Conservation (phyloP, 2,113 vertebrate genomes). For the Odocoileus hemionus region DNA sequence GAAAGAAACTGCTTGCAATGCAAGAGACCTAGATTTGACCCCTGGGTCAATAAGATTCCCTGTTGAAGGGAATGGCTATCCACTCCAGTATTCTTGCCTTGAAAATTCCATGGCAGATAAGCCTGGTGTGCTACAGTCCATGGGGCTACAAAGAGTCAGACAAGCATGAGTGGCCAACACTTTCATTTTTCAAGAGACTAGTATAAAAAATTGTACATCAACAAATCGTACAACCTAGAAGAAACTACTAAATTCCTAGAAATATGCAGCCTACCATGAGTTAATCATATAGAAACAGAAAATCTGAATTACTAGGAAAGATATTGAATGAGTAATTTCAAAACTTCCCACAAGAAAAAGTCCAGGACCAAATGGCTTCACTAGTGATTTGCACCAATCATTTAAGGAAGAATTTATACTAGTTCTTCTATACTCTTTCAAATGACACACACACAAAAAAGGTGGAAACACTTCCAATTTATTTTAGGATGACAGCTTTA, state of each 20-base stretch:
- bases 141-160: neutral
- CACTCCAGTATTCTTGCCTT: neutral
- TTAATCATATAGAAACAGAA: neutral
- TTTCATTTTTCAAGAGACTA: neutral
- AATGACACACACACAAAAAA: neutral
- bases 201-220: neutral
- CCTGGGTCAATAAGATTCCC: neutral
- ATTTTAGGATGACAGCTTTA: neutral
- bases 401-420: neutral
- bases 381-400: neutral
- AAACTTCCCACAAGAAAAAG: neutral
- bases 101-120: neutral
- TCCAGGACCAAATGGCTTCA: neutral
- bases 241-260: neutral
- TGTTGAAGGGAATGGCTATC: neutral
- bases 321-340: neutral
- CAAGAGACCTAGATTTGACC: neutral
- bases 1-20: neutral
- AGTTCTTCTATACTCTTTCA: neutral
- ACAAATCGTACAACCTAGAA: neutral
- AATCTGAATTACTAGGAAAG: neutral
- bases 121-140: neutral
- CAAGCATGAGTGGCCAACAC: neutral
- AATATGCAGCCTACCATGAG: neutral
- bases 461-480: neutral